Evolutionary conservation across 2,113 vertebrate genomes (phyloP).

Genomic region (Notiomystis cincta): DNA sequence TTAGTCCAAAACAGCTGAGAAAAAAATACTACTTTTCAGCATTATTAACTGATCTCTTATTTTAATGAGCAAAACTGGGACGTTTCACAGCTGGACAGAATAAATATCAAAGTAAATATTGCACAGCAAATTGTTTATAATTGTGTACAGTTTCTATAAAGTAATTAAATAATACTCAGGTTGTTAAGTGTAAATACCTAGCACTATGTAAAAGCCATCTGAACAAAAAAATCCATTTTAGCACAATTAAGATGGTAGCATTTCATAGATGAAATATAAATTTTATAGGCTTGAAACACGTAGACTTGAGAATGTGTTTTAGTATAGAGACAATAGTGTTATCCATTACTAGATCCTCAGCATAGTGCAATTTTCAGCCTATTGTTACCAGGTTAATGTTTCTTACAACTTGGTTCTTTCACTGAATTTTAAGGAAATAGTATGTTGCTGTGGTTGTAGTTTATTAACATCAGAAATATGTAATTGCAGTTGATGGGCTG

Average conservation of each 20-base stretch:
- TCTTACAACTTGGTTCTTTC: conserved; percentile 32
- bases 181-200: conserved; percentile 28
- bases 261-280: background rate
- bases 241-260: background rate
- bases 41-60: conserved; percentile 23
- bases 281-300: background rate
- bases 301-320: conserved; percentile 15
- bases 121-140: conserved; percentile 24
- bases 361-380: background rate
- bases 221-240: conserved; percentile 32
- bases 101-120: conserved; percentile 33
- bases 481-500: conserved; percentile 19
- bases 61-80: conserved; percentile 4
- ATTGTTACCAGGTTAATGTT: conserved; percentile 19
- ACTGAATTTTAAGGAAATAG: background rate
- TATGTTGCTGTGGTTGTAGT: conserved; percentile 20
- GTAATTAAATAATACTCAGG: conserved; percentile 32
- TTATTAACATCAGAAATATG: conserved; percentile 26
- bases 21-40: background rate
- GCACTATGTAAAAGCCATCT: background rate
- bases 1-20: background rate
- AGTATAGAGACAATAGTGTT: conserved; percentile 25
- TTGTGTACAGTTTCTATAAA: conserved; percentile 21
- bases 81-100: conserved; percentile 29
- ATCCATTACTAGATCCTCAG: background rate